Evolutionary conservation across 2,113 vertebrate genomes (phyloP).

Genomic region (Carlito syrichta): DNA sequence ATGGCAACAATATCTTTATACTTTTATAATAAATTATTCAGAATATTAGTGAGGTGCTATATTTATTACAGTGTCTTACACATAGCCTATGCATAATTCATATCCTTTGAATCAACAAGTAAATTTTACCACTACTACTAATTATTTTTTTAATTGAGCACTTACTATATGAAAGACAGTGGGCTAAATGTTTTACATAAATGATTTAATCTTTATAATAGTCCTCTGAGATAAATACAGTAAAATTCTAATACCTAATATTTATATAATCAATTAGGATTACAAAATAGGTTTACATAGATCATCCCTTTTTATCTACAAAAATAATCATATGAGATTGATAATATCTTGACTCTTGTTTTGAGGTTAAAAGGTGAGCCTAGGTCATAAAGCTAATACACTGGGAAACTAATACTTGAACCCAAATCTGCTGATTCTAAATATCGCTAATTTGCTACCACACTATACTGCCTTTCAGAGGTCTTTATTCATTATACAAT

Average conservation of each 20-base stretch:
- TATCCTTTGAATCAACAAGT: background rate
- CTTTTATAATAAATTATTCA: slow-evolving; percentile 7
- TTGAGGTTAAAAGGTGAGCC: background rate
- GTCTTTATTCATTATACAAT: background rate
- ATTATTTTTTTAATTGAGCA: slow-evolving; percentile 18
- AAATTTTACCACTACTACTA: background rate
- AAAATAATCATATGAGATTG: background rate
- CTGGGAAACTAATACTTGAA: background rate
- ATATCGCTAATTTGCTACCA: background rate
- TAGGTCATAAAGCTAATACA: background rate
- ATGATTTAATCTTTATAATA: background rate
- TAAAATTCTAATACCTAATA: background rate
- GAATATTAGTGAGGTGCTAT: background rate
- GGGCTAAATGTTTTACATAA: background rate
- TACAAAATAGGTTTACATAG: background rate
- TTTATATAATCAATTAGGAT: background rate
- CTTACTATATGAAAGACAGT: background rate
- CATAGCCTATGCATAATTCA: background rate
- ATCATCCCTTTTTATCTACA: background rate
- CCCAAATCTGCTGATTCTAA: background rate
- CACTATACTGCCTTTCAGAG: background rate
- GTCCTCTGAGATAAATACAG: slow-evolving; percentile 12
- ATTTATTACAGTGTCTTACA: background rate
- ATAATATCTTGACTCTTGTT: background rate
- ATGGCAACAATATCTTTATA: background rate